Evolutionary conservation across 2,888 invertebrate species (phyloP).

Genomic region (Acronicta alni): DNA sequence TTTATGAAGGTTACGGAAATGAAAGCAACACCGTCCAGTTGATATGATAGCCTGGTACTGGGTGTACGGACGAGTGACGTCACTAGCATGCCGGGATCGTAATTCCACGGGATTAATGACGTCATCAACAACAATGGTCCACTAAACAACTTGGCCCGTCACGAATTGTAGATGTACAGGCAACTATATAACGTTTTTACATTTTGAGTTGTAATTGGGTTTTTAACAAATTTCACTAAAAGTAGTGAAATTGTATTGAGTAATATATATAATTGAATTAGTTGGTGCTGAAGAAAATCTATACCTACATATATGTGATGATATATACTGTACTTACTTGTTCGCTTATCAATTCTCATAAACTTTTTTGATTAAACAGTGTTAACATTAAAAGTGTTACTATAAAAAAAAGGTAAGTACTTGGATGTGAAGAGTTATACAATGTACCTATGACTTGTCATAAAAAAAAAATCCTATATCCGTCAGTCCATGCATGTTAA

Average conservation of each 20-base stretch:
- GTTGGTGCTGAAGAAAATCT: no score
- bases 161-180: constrained; percentile 27
- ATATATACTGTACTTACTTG: no score
- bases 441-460: neutral
- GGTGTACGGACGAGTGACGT: constrained; percentile 44
- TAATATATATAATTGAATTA: no score
- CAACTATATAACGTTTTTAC: constrained; percentile 48
- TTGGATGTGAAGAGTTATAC: no score
- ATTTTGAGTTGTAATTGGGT: constrained; percentile 38
- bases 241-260: no score
- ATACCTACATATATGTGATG: no score
- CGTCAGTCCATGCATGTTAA: constrained; percentile 1
- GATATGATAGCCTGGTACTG: constrained; percentile 40
- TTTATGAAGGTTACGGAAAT: constrained; percentile 41
- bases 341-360: no score
- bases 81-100: constrained; percentile 46
- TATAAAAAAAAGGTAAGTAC: no score
- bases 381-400: no score
- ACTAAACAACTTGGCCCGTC: constrained; percentile 49
- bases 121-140: constrained; percentile 56
- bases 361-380: no score
- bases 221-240: no score
- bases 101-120: constrained; percentile 57
- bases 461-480: neutral
- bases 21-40: constrained; percentile 38